Evolutionary conservation across 2,113 vertebrate genomes (phyloP), one percentile per base, ranked within the genome.

Genomic region (Cichladusa arquata): DNA sequence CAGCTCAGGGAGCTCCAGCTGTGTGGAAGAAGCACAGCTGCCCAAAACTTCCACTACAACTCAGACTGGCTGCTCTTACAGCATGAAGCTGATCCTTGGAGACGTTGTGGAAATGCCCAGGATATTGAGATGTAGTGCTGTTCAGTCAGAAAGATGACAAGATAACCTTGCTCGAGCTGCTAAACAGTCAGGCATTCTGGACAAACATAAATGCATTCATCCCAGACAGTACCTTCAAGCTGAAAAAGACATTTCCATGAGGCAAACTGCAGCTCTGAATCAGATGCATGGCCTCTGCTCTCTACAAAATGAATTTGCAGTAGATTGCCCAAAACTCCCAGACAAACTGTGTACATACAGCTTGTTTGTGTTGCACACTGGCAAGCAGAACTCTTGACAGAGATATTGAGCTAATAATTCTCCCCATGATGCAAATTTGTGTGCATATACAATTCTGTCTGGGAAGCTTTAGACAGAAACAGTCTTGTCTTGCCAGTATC

Each of bases 171-270:
- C 26, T 7, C 0, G 0, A 69, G 45, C n/a, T 69, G n/a, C 62
- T 69, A 24, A 72, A 80, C 14, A 65, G 10, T 31, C 38, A 77
- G 34, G 38, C 51, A n/a, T 65, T 70, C 29, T 31, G 33, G 54
- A 26, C 23, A 78, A 66, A 80, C 8, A 8, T 45, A 42, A 80
- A 66, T 12, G 42, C 10, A 5, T 53, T 65, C 9, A 66, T 17
- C 10, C 7, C 0, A 0, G 25, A 54, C 53, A 81, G 34, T 4
- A 56, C 2, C 12, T 74, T 62, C 7, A 8, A 31, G 34, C 13
- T 88, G 61, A 64, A 82, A 87, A 67, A 34, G 10, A 45, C 0
- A 0, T 28, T 64, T 71, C 51, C 69, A 67, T 2, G 7, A 80
- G 12, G 54, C 26, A 78, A 54, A 50, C 17, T 36, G 19, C 33